Percentiles rank a stretch among this genome's conserved stretches.
Conservation (phyloP, 2,113 vertebrate genomes). For the Nycticebus coucang region DNA sequence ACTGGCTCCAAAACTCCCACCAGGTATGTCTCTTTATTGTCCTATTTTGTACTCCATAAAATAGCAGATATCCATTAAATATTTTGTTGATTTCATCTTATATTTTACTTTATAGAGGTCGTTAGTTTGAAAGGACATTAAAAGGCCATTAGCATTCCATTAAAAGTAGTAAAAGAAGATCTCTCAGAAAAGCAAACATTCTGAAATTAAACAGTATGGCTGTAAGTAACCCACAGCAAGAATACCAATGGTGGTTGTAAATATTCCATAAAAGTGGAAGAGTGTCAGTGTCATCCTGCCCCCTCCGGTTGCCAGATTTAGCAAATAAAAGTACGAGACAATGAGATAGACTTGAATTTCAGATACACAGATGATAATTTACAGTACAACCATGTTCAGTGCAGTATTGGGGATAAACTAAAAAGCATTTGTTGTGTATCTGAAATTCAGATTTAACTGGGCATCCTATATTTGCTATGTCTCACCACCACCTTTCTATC, state of each 20-base stretch:
- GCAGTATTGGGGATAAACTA: not conserved
- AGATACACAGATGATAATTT: not conserved
- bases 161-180: not conserved
- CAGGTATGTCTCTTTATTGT: not conserved
- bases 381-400: not conserved
- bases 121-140: not conserved
- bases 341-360: not conserved
- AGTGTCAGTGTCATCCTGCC: not conserved
- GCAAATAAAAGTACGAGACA: not conserved
- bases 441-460: not conserved
- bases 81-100: not conserved
- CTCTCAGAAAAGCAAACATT: not conserved
- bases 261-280: not conserved
- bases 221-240: not conserved
- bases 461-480: not conserved
- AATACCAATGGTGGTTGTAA: not conserved
- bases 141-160: not conserved
- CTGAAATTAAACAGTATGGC: not conserved
- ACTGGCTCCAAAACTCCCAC: not conserved
- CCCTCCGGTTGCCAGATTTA: not conserved
- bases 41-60: not conserved
- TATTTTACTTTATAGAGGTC: not conserved
- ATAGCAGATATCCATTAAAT: not conserved
- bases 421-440: not conserved
- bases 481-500: not conserved